phyloP scores from a whole-genome alignment of 1,140 invertebrate species.

The Euura saliciscinereae region DNA sequence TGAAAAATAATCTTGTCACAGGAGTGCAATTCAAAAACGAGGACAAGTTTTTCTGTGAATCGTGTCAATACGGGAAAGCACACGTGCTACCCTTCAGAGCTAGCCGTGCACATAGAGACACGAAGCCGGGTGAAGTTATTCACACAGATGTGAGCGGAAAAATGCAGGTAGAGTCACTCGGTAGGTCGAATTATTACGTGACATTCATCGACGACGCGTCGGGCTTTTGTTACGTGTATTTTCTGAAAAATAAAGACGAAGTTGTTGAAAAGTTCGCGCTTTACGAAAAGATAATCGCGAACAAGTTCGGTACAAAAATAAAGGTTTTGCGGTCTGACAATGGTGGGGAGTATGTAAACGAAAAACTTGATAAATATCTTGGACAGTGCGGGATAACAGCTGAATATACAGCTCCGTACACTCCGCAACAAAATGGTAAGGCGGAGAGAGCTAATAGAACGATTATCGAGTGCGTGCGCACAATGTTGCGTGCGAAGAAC shows the following conservation, averaged over 20 bases:
- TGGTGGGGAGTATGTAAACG: no score
- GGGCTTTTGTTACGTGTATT: no score
- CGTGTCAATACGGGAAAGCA: slow-evolving; percentile 39
- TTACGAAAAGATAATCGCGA: slow-evolving; percentile 40
- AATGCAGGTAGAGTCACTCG: slow-evolving; percentile 45
- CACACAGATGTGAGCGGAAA: slow-evolving; percentile 56
- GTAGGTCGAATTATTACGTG: slow-evolving; percentile 48
- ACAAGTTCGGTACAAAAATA: slow-evolving; percentile 17
- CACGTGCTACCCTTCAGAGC: slow-evolving; percentile 27
- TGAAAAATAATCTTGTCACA: slow-evolving; percentile 20
- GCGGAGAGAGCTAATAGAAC: slow-evolving; percentile 51
- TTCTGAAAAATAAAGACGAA: no score
- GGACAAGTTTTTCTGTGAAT: slow-evolving; percentile 28
- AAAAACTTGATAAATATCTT: not conserved
- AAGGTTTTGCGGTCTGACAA: slow-evolving; percentile 12
- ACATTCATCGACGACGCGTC: no score
- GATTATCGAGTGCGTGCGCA: slow-evolving; percentile 45
- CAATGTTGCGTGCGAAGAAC: slow-evolving; percentile 39
- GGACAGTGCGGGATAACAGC: slow-evolving; percentile 3
- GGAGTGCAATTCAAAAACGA: slow-evolving; percentile 9
- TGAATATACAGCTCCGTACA: slow-evolving; percentile 34
- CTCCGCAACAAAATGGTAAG: slow-evolving; percentile 49
- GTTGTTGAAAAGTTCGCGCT: no score
- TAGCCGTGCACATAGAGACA: not conserved
- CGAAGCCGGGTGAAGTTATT: slow-evolving; percentile 30